A percentile compares a stretch with the other conserved stretches of the same genome.
Evolutionary conservation across 92 coral and sea anemone genomes (phyloP).

Genomic region (Galaxea fascicularis): DNA sequence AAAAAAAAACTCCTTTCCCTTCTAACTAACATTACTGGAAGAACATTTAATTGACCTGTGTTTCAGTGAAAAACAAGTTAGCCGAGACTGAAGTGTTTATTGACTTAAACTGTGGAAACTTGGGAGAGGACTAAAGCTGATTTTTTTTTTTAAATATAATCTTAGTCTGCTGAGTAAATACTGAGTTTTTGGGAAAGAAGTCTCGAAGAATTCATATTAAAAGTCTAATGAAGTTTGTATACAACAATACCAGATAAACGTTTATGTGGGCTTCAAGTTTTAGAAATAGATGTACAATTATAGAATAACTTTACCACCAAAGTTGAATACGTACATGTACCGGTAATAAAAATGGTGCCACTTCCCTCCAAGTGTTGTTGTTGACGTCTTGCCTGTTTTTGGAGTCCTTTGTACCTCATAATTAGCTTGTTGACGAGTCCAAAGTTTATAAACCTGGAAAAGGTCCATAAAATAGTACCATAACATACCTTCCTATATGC

Average conservation of each 20-base stretch:
- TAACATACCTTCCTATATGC: neutral
- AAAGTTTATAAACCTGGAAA: conserved; percentile 2
- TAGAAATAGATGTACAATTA: neutral
- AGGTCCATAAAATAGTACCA: neutral
- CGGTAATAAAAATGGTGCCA: too few relatives aligned
- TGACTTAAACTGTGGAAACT: conserved; percentile 10
- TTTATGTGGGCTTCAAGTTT: neutral
- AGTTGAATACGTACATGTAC: neutral
- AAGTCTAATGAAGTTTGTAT: conserved; percentile 13
- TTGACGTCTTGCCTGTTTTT: conserved; percentile 1
- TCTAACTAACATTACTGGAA: conserved; percentile 23
- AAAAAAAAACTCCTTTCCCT: conserved; percentile 29
- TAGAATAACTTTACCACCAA: conserved; percentile 6
- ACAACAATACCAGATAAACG: conserved; percentile 1
- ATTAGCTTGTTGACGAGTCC: conserved; percentile 13
- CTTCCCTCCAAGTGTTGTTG: too few relatives aligned
- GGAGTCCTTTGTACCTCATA: neutral
- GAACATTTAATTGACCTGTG: conserved; percentile 20
- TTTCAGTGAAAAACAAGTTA: conserved; percentile 19
- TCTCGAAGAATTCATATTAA: neutral
- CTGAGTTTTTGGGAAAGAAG: too few relatives aligned
- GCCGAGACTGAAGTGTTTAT: conserved; percentile 14
- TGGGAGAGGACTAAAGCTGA: conserved; percentile 10
- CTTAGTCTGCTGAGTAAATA: neutral
- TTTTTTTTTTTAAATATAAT: neutral